A percentile compares a stretch with the other conserved stretches of the same genome.
These are phyloP conservation scores for Protonibea diacanthus DNA, from an alignment of 2,797 vertebrate genomes.

Conservation along the genomic window DNA sequence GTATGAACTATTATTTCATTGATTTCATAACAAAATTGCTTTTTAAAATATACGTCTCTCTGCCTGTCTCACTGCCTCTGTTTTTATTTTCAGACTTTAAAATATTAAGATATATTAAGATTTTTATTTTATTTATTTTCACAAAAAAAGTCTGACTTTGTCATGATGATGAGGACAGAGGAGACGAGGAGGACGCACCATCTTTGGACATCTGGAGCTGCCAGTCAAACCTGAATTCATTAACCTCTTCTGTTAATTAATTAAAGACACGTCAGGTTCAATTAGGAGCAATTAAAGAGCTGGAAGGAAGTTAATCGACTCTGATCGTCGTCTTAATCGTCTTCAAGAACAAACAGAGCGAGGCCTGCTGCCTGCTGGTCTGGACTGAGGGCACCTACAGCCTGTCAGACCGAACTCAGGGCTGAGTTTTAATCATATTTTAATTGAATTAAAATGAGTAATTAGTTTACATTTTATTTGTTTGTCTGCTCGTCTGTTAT, in stretches of 20 bases:
- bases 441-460: too few species aligned
- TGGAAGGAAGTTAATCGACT: slow-evolving; percentile 16
- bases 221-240: slow-evolving; percentile 54
- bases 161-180: slow-evolving; percentile 14
- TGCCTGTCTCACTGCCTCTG: too few species aligned
- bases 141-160: background rate
- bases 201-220: slow-evolving; percentile 61
- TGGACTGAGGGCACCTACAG: background rate
- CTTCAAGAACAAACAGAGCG: background rate
- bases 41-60: too few species aligned
- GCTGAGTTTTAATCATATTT: too few species aligned
- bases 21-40: too few species aligned
- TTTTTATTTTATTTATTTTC: background rate
- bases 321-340: slow-evolving; percentile 15
- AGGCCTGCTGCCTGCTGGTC: slow-evolving; percentile 2
- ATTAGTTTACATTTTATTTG: background rate
- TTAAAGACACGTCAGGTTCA: slow-evolving; percentile 47
- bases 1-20: too few species aligned
- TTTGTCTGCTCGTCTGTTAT: background rate
- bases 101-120: too few species aligned
- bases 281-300: slow-evolving; percentile 54
- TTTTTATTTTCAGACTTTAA: too few species aligned
- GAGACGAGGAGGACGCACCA: slow-evolving; percentile 34
- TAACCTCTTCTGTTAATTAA: slow-evolving; percentile 60
- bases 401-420: background rate